phyloP scores from a whole-genome alignment of 1,140 invertebrate species.

The Aphis gossypii region DNA sequence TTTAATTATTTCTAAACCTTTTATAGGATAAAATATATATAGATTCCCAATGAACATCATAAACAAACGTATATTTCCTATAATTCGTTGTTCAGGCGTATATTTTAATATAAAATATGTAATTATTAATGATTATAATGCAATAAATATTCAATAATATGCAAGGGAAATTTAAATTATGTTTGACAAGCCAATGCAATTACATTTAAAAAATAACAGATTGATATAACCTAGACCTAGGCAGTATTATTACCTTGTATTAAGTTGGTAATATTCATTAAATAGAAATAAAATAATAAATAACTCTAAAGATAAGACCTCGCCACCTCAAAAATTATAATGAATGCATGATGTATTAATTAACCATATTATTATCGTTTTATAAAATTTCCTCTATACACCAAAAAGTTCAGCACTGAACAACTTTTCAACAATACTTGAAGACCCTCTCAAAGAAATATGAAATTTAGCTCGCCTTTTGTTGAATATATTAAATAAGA shows the following conservation, averaged over 20 bases:
- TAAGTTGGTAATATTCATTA: not conserved
- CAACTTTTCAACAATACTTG: not conserved
- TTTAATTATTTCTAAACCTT: not conserved
- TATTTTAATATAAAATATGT: not conserved
- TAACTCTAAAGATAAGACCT: not conserved
- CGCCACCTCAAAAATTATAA: not conserved
- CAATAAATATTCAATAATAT: not conserved
- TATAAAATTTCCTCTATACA: not conserved
- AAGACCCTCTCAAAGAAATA: not conserved
- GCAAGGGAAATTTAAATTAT: not conserved
- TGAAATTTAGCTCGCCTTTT: not conserved
- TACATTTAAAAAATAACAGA: not conserved
- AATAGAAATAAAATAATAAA: slow-evolving; percentile 14
- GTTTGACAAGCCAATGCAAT: not conserved
- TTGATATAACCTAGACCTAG: not conserved
- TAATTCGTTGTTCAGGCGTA: not conserved
- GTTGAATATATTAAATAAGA: not conserved
- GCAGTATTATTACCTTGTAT: not conserved
- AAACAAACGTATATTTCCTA: not conserved
- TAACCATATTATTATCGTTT: not conserved
- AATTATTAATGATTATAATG: not conserved
- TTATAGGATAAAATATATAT: not conserved
- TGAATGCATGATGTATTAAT: not conserved
- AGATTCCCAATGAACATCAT: not conserved
- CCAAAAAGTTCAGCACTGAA: not conserved